Evolutionary conservation across 2,888 invertebrate genomes (phyloP), one percentile per base, ranked within the genome.

Genomic region (Hetaerina titia): DNA sequence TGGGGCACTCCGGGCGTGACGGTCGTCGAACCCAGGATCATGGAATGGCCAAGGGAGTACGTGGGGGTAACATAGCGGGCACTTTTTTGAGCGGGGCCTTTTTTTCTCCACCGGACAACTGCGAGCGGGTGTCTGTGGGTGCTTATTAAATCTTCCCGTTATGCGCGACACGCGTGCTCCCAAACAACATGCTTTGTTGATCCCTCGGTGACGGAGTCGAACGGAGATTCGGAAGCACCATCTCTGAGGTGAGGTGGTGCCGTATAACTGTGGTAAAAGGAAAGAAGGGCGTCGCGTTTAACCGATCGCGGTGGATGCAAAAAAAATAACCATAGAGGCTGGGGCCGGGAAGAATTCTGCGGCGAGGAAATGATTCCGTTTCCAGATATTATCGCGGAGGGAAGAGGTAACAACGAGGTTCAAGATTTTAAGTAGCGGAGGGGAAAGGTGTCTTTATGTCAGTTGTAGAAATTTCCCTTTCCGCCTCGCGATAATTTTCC

Each of bases 11-110:
- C 92, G 81, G 81, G 45, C 92, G 57, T 92, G 92, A 92, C 92
- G 92, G 92, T 69, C 92, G 92, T 69, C 92, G 92, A 92, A 92
- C 92, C 56, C 92, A 56, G 69, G 9, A 31, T 22, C 57, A 9
- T 31, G 17, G 60, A 63, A 31, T 15, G 63, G 31, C 63, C 31
- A 31, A 8, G 31, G 45, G 11, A 15, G 64, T 17, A 17, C 19
- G 7, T 31, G 17, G 90, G 58, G 58, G 89, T 58, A 56, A 89
- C 56, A 90, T 90, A 90, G 92, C 64, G 92, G 92, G 63, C 81
- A 81, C 31, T 81, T 81, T 81, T 81, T 31, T 25, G 25, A 45
- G 45, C 13, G 92, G 6, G 22, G 45, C 2, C 13, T 13, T 7
- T 22, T 22, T 31, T 81, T 81, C 13, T 11, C 81, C 13, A 31